Evolutionary conservation across 2,888 invertebrate genomes (phyloP).

Genomic region (Oasisia sp.): DNA sequence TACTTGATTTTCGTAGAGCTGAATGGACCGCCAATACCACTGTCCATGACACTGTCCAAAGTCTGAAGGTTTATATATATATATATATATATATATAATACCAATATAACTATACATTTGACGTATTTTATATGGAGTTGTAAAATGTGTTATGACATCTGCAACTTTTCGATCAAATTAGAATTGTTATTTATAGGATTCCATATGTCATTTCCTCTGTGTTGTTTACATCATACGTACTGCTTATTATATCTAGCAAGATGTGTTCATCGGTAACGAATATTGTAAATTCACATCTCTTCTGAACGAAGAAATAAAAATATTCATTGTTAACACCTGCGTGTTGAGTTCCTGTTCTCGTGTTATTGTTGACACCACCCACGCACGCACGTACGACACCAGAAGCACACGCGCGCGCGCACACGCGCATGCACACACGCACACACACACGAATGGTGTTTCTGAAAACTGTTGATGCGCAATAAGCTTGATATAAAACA

Average conservation of each 20-base stretch:
- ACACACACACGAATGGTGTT: too few species aligned
- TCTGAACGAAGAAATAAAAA: conserved; percentile 1
- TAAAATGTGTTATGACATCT: neutral
- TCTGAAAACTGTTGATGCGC: too few species aligned
- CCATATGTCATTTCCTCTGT: neutral
- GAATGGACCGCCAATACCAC: neutral
- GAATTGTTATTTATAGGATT: neutral
- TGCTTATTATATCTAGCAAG: conserved; percentile 7
- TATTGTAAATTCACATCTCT: neutral
- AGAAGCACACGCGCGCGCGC: too few species aligned
- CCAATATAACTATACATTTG: neutral
- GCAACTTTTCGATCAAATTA: neutral
- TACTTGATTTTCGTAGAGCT: neutral
- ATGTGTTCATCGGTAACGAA: neutral
- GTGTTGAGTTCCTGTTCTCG: neutral
- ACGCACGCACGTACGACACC: neutral
- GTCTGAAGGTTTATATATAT: neutral
- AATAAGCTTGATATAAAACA: too few species aligned
- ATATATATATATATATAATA: neutral
- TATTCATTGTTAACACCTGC: neutral
- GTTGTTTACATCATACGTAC: neutral
- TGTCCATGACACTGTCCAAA: neutral
- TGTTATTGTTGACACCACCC: neutral
- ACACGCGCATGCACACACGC: too few species aligned
- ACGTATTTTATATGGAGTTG: neutral